Base-by-base conservation (phyloP, 2,797 vertebrate genomes). In the Lagodon rhomboides region DNA sequence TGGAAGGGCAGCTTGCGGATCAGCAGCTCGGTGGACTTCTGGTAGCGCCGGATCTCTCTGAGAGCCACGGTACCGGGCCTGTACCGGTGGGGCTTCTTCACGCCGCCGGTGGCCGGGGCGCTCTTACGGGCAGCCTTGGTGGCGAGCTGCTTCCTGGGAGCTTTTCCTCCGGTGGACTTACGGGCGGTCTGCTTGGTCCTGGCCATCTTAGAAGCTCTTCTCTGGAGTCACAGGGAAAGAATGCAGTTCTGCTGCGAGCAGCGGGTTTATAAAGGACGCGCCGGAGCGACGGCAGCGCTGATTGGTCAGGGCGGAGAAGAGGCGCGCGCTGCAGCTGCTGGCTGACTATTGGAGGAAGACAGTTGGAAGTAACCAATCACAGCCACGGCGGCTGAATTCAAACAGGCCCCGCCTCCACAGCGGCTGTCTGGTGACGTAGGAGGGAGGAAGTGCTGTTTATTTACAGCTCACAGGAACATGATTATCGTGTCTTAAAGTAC, bases 21-120 rank as follows among this genome's bases (percentile, higher is more conserved):
- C 10, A 38, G 58, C 17, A 53, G 51, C 58, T 60, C 60, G 8
- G 41, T 63, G 22, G 60, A 46, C 7, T 63, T 44, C 43, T 63
- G 60, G 34, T 60, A 60, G 11, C 58, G 58, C 3, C 58, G 58
- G 58, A 60, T 60, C 58, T 60, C 58, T 17, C 58, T 41, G 11
- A 60, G 58, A 8, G 22, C 51, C 58, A 38, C 34, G 30, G 58
- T 56, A 16, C 54, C 25, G 54, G 54, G 22, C 23, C 54, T 27
- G 54, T 56, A 25, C 4, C 25, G 23, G 25, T 20, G 17, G 11
- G 17, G 27, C 30, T 18, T 34, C 30, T 41, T 60, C 30, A 34
- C 27, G 12, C 58, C 34, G 17, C 34, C 58, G 27, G 58, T 60
- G 17, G 27, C 58, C 0, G 58, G 34, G 7, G 34, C 58, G 11